Conservation (phyloP, 1,140 invertebrate species). For the Dufourea novaeangliae region DNA sequence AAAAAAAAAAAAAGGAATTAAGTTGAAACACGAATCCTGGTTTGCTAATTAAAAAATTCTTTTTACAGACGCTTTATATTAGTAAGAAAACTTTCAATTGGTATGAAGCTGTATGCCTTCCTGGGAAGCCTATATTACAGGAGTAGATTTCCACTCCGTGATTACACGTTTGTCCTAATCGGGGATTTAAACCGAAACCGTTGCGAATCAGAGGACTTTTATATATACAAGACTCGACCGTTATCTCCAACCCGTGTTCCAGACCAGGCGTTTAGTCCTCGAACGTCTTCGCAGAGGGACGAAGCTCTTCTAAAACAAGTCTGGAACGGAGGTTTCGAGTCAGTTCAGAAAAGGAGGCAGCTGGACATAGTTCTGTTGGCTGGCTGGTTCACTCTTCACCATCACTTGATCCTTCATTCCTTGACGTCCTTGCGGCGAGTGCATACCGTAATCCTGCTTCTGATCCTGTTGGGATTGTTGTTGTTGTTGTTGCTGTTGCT, state of each 20-base stretch:
- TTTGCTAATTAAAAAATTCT: not conserved
- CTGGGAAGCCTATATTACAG: not conserved
- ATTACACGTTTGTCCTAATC: not conserved
- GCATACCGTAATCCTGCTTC: slow-evolving; percentile 82
- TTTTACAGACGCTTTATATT: not conserved
- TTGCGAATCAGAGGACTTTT: not conserved
- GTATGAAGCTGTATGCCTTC: not conserved
- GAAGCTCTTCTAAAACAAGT: slow-evolving; percentile 40
- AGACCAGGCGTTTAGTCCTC: not conserved
- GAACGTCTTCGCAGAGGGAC: not conserved
- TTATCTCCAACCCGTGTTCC: not conserved
- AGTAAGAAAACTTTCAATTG: not conserved
- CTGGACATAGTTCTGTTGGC: slow-evolving; percentile 85
- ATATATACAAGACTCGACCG: slow-evolving; percentile 10
- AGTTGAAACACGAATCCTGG: not conserved
- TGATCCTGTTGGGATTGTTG: slow-evolving; percentile 80
- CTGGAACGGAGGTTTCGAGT: slow-evolving; percentile 78
- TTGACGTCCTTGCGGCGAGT: slow-evolving; percentile 79
- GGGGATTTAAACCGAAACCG: not conserved
- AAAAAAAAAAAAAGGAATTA: not conserved
- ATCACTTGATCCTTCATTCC: slow-evolving; percentile 82
- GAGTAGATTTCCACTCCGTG: not conserved
- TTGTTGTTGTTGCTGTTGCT: slow-evolving; percentile 78
- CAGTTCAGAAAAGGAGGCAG: slow-evolving; percentile 90
- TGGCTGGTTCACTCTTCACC: slow-evolving; percentile 84